Conservation (phyloP, 2,113 vertebrate species). For the Nerophis ophidion region DNA sequence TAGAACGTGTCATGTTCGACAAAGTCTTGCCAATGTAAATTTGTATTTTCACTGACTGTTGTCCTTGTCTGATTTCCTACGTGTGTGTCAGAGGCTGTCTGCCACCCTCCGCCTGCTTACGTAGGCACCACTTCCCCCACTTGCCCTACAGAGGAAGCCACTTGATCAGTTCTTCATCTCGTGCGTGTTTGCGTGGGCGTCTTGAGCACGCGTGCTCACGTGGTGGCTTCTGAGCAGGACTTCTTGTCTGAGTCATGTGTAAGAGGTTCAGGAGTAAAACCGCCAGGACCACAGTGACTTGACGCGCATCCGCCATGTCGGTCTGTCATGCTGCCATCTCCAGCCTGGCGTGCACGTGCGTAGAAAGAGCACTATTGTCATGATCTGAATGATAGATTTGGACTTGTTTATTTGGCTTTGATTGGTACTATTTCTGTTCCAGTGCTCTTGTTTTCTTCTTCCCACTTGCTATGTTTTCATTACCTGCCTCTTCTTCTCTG, state of each 20-base stretch:
- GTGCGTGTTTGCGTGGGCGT: slow-evolving; percentile 35
- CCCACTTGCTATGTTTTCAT: too few species aligned
- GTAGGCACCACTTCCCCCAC: slow-evolving; percentile 34
- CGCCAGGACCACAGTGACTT: slow-evolving; percentile 39
- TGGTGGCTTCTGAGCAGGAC: slow-evolving; percentile 57
- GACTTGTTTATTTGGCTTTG: too few species aligned
- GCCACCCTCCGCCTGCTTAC: slow-evolving; percentile 33
- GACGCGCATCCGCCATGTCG: slow-evolving; percentile 42
- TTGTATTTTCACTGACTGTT: too few species aligned
- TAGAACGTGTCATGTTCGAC: too few species aligned
- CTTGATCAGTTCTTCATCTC: slow-evolving; percentile 26
- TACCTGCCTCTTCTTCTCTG: too few species aligned
- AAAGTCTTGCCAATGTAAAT: too few species aligned
- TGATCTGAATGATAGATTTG: too few species aligned
- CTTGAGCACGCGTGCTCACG: slow-evolving; percentile 41
- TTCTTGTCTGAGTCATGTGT: slow-evolving; percentile 58
- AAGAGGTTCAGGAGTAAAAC: slow-evolving; percentile 53
- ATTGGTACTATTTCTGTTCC: too few species aligned
- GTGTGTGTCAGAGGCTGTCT: slow-evolving; percentile 30
- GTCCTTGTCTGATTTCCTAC: slow-evolving; percentile 16
- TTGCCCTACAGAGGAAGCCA: slow-evolving; percentile 34
- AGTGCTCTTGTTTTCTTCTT: too few species aligned
- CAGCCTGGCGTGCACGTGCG: slow-evolving; percentile 17
- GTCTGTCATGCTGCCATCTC: slow-evolving; percentile 43
- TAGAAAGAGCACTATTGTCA: too few species aligned